These are phyloP conservation scores for Callyntrura guangdongensis DNA, from an alignment of 2,888 invertebrate genomes.

Conservation along the genomic window DNA sequence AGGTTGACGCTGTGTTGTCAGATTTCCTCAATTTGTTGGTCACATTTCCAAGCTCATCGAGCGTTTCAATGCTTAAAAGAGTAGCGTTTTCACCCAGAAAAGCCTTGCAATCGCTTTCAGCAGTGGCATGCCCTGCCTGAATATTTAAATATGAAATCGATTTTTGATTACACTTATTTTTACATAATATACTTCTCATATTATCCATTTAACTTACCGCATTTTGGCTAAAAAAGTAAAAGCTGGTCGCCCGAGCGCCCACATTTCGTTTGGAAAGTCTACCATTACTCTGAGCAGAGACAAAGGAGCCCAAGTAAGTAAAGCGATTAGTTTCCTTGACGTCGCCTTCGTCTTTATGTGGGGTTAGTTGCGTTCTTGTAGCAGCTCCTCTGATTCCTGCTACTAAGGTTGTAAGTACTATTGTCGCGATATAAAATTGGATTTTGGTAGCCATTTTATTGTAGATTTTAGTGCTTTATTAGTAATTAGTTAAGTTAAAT, in stretches of 20 bases:
- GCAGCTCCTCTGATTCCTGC: too few species aligned
- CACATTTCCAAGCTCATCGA: conserved; percentile 40
- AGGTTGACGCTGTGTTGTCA: conserved; percentile 14
- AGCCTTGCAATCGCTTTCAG: conserved; percentile 26
- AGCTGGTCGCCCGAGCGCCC: not conserved
- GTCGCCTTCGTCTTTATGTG: too few species aligned
- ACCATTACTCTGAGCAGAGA: too few species aligned
- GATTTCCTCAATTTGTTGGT: not conserved
- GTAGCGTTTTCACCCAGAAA: conserved; percentile 29
- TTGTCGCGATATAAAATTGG: too few species aligned
- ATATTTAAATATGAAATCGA: not conserved
- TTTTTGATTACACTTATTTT: not conserved
- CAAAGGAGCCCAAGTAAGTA: too few species aligned
- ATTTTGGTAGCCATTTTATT: too few species aligned
- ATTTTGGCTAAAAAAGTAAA: conserved; percentile 44
- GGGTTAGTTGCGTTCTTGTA: too few species aligned
- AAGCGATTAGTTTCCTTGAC: too few species aligned
- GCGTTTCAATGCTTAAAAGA: conserved; percentile 44
- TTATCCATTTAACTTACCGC: conserved; percentile 20
- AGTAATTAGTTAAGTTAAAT: too few species aligned
- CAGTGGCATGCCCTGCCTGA: conserved; percentile 13
- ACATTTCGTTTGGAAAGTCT: too few species aligned
- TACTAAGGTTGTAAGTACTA: too few species aligned
- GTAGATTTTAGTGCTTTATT: too few species aligned
- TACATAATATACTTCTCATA: not conserved